Evolutionary conservation across 2,888 invertebrate genomes (phyloP).

Genomic region (Trachelus tabidus): DNA sequence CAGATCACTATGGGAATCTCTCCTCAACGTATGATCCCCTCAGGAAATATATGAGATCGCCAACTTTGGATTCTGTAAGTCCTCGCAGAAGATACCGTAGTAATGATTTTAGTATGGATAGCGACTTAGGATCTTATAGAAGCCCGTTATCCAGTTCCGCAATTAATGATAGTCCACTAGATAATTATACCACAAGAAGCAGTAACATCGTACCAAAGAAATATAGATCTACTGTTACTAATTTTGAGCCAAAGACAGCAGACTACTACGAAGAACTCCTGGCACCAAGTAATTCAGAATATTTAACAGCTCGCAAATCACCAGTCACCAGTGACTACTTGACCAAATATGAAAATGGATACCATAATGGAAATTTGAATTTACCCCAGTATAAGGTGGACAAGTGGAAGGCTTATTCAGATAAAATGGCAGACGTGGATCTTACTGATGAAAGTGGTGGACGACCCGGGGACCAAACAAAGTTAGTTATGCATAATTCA

Average conservation of each 20-base stretch:
- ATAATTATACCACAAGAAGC: conserved; percentile 32
- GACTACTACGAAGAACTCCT: conserved; percentile 60
- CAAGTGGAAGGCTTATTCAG: conserved; percentile 40
- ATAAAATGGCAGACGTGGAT: conserved; percentile 32
- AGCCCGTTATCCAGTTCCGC: conserved; percentile 32
- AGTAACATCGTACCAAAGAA: conserved; percentile 46
- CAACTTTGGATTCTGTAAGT: conserved; percentile 41
- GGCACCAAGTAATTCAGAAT: conserved; percentile 50
- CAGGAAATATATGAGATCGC: conserved; percentile 49
- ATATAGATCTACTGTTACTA: conserved; percentile 47
- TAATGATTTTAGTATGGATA: conserved; percentile 45
- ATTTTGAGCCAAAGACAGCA: conserved; percentile 51
- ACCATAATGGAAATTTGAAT: conserved; percentile 50
- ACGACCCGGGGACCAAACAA: conserved; percentile 37
- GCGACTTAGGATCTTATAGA: conserved; percentile 38
- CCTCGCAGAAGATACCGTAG: conserved; percentile 49
- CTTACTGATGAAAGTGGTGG: conserved; percentile 32
- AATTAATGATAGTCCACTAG: conserved; percentile 30
- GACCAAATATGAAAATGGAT: conserved; percentile 52
- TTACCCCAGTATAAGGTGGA: conserved; percentile 27
- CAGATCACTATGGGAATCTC: conserved; percentile 35
- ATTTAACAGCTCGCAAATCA: conserved; percentile 45
- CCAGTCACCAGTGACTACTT: conserved; percentile 38
- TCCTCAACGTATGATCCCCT: conserved; percentile 50
- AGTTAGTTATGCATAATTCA: conserved; percentile 30